Evolutionary conservation across 2,888 invertebrate species (phyloP).

Genomic region (Polydrusus pterygomalis): DNA sequence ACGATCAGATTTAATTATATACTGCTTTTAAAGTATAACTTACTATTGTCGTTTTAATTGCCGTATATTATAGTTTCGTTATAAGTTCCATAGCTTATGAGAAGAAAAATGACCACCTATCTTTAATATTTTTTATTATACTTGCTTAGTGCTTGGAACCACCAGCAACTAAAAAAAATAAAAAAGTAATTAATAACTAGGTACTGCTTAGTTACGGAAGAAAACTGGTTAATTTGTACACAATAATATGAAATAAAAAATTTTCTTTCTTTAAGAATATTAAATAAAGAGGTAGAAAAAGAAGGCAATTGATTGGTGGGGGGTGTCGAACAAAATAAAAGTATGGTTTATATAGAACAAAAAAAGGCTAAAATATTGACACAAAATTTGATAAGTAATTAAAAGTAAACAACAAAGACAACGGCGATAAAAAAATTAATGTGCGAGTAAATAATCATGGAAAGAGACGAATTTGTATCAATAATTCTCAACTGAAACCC

Average conservation of each 20-base stretch:
- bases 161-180: constrained; percentile 26
- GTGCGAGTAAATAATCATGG: too few species aligned
- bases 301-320: too few species aligned
- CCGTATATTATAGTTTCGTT: constrained; percentile 37
- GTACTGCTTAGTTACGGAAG: background rate
- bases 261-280: too few species aligned
- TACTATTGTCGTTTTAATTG: constrained; percentile 48
- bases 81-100: constrained; percentile 36
- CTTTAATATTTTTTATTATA: constrained; percentile 43
- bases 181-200: constrained; percentile 34
- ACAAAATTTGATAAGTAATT: too few species aligned
- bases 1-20: constrained; percentile 51
- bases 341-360: too few species aligned
- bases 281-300: background rate
- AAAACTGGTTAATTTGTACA: constrained; percentile 9
- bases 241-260: background rate
- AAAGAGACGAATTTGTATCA: too few species aligned
- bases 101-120: constrained; percentile 37
- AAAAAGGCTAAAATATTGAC: too few species aligned
- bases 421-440: too few species aligned
- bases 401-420: too few species aligned
- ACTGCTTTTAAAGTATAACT: constrained; percentile 33
- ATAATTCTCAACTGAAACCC: constrained; percentile 28
- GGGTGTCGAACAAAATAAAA: too few species aligned
- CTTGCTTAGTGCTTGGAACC: constrained; percentile 49